These are phyloP conservation scores for Meta bourneti DNA, from an alignment of 2,888 invertebrate species.

Conservation along the genomic window DNA sequence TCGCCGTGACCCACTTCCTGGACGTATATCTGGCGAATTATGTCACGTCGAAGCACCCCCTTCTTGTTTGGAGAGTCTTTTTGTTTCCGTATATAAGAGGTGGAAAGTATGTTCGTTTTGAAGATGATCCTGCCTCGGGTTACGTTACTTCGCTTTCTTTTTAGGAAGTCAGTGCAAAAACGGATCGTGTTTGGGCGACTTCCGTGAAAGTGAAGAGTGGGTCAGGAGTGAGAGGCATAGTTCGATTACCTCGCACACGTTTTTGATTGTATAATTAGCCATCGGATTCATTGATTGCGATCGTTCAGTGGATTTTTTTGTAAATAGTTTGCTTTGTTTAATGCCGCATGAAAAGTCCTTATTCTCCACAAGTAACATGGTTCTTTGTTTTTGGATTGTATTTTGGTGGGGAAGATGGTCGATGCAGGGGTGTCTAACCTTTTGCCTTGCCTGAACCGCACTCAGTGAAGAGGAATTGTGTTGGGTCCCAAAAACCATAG, in stretches of 20 bases:
- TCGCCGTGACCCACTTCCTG: constrained; percentile 35
- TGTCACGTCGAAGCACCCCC: not conserved
- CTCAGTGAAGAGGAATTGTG: too few relatives aligned
- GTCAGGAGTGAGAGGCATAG: not conserved
- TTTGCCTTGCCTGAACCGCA: too few relatives aligned
- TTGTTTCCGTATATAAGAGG: not conserved
- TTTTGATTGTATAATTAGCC: not conserved
- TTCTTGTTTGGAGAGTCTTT: not conserved
- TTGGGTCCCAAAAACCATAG: too few relatives aligned
- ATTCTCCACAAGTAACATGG: too few relatives aligned
- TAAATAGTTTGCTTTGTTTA: not conserved
- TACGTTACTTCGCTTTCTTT: not conserved
- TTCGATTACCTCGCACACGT: not conserved
- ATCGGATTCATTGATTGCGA: not conserved
- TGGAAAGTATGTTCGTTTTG: not conserved
- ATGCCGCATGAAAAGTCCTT: too few relatives aligned
- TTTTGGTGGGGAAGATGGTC: too few relatives aligned
- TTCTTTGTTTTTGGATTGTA: too few relatives aligned
- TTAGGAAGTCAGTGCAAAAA: not conserved
- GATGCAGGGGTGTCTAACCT: too few relatives aligned
- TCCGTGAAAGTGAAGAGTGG: not conserved
- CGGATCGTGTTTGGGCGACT: not conserved
- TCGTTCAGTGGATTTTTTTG: not conserved
- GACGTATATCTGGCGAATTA: not conserved
- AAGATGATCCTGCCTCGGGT: not conserved